These are phyloP conservation scores for Aegotheles bennettii DNA, from an alignment of 2,113 vertebrate genomes.

Conservation along the genomic window DNA sequence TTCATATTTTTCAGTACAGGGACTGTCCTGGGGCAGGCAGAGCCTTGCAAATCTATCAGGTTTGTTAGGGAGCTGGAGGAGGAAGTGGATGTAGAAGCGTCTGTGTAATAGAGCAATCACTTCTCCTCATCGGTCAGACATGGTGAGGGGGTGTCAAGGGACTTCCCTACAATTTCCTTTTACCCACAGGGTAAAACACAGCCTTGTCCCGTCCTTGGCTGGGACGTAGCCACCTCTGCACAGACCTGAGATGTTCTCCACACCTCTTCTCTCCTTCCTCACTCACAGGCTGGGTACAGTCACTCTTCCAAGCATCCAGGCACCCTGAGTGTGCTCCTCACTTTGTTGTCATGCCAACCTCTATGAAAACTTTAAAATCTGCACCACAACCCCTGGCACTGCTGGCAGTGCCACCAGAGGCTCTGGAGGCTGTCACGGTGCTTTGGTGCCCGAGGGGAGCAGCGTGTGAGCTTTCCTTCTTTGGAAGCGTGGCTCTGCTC, in stretches of 20 bases:
- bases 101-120: fast-evolving
- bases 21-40: not conserved
- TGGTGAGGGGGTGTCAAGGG: fast-evolving
- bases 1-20: not conserved
- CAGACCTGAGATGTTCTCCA: not conserved
- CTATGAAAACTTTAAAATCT: not conserved
- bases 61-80: not conserved
- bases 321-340: fast-evolving
- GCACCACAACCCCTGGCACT: not conserved
- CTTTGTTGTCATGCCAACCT: not conserved
- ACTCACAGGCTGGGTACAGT: not conserved
- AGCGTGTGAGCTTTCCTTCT: not conserved
- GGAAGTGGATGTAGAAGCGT: not conserved
- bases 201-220: fast-evolving
- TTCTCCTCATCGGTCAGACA: not conserved
- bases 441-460: not conserved
- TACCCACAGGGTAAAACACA: not conserved
- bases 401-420: not conserved
- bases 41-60: not conserved
- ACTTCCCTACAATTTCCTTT: not conserved
- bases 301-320: not conserved
- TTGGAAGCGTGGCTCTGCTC: not conserved
- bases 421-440: fast-evolving
- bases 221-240: fast-evolving
- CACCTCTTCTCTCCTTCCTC: not conserved